A percentile compares a stretch with the other conserved stretches of the same genome.
Conservation (phyloP, 2,113 vertebrate genomes). For the Catharus minimus region DNA sequence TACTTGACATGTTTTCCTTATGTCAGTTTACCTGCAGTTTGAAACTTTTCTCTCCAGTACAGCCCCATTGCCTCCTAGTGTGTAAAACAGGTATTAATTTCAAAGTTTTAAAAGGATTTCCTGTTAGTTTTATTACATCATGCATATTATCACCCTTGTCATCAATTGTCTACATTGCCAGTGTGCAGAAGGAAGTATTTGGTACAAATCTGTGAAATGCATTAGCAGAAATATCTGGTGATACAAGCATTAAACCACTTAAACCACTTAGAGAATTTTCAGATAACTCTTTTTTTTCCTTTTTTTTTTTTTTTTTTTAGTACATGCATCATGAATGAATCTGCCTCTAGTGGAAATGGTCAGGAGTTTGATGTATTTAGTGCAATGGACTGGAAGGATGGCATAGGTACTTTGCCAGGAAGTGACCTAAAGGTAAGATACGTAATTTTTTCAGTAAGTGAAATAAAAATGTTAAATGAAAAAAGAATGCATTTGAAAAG, state of each 20-base stretch:
- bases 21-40: background rate
- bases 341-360: constrained; percentile 74
- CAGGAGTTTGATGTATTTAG: constrained; percentile 95
- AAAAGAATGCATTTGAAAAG: constrained; percentile 29
- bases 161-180: background rate
- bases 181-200: background rate
- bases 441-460: background rate
- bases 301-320: background rate
- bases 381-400: constrained; percentile 98
- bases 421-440: constrained; percentile 90
- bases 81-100: background rate
- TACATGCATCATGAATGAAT: constrained; percentile 79
- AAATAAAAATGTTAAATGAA: constrained; percentile 39
- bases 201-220: background rate
- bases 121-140: background rate
- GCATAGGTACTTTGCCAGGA: constrained; percentile 93
- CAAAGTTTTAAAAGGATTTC: background rate
- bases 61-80: background rate
- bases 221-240: background rate
- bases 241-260: background rate
- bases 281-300: background rate
- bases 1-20: background rate
- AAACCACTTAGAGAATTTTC: background rate
- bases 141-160: background rate
- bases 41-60: background rate